These are phyloP conservation scores for Orthosia gracilis DNA, from an alignment of 2,888 invertebrate species.

Conservation along the genomic window DNA sequence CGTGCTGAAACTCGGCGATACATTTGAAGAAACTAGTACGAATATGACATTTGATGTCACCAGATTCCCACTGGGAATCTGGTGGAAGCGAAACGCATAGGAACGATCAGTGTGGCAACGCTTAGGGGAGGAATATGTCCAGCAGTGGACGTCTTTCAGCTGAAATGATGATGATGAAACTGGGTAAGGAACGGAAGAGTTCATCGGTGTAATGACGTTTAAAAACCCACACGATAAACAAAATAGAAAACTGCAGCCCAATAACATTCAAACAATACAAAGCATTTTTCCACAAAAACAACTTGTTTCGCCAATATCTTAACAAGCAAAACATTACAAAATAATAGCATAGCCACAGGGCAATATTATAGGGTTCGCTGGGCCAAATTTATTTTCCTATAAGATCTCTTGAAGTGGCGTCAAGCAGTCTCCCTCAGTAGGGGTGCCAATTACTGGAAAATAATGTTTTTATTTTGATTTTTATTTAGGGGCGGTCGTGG, in stretches of 20 bases:
- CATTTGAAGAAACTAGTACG: too few species aligned
- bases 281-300: slow-evolving; percentile 61
- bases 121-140: too few species aligned
- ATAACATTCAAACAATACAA: slow-evolving; percentile 41
- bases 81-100: too few species aligned
- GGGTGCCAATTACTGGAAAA: slow-evolving; percentile 90
- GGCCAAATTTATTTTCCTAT: slow-evolving; percentile 85
- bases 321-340: slow-evolving; percentile 82
- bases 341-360: slow-evolving; percentile 83
- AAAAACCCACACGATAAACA: not conserved
- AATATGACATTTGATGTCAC: too few species aligned
- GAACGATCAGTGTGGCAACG: too few species aligned
- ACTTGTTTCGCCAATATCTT: slow-evolving; percentile 74
- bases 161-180: too few species aligned
- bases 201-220: too few species aligned
- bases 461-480: slow-evolving; percentile 89
- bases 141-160: too few species aligned
- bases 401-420: slow-evolving; percentile 89
- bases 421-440: slow-evolving; percentile 86
- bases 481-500: slow-evolving; percentile 91
- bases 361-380: slow-evolving; percentile 74
- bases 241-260: slow-evolving; percentile 23
- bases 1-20: too few species aligned
- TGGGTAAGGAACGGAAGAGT: too few species aligned
- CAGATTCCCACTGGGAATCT: too few species aligned